Conservation (phyloP, 1,140 invertebrate species). For the Bathynomus jamesi region DNA sequence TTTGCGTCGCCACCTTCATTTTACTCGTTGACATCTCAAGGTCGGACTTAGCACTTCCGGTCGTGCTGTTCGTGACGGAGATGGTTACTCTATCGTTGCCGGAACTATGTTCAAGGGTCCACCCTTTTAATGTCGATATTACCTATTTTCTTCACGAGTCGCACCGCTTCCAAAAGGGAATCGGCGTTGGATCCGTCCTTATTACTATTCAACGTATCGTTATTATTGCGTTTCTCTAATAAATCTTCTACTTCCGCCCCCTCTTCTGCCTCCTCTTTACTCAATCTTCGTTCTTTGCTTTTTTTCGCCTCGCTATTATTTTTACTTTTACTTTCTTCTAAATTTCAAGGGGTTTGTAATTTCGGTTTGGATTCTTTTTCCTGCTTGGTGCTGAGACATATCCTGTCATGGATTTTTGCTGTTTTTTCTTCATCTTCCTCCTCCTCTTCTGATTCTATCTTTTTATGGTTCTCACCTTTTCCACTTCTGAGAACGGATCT, state of each 20-base stretch:
- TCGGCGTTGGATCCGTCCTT: slow-evolving; percentile 15
- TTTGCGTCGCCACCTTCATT: slow-evolving; percentile 10
- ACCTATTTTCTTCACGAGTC: slow-evolving; percentile 23
- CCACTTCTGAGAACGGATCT: background rate
- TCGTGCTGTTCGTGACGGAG: slow-evolving; percentile 5
- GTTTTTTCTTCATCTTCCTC: background rate
- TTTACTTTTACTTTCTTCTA: slow-evolving; percentile 8
- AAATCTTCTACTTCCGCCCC: slow-evolving; percentile 37
- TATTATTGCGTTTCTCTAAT: too few species aligned
- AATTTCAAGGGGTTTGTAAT: slow-evolving; percentile 4
- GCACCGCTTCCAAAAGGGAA: slow-evolving; percentile 29
- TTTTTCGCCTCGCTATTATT: background rate
- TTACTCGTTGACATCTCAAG: slow-evolving; percentile 4
- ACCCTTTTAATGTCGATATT: slow-evolving; percentile 27
- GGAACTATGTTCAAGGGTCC: slow-evolving; percentile 6
- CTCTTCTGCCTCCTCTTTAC: slow-evolving; percentile 5
- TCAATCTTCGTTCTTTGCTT: background rate
- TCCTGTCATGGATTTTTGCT: background rate
- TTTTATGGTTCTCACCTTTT: background rate
- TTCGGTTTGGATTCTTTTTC: background rate
- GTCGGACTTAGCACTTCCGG: slow-evolving; percentile 3
- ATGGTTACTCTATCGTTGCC: slow-evolving; percentile 14
- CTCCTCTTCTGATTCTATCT: background rate
- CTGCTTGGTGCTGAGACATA: background rate
- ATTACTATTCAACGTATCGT: slow-evolving; percentile 27